Percentiles rank a stretch among this genome's conserved stretches.
These are phyloP conservation scores for Turritopsis rubra DNA, from an alignment of 30 jellyfish, hydroid and myxozoan species.

Conservation along the genomic window DNA sequence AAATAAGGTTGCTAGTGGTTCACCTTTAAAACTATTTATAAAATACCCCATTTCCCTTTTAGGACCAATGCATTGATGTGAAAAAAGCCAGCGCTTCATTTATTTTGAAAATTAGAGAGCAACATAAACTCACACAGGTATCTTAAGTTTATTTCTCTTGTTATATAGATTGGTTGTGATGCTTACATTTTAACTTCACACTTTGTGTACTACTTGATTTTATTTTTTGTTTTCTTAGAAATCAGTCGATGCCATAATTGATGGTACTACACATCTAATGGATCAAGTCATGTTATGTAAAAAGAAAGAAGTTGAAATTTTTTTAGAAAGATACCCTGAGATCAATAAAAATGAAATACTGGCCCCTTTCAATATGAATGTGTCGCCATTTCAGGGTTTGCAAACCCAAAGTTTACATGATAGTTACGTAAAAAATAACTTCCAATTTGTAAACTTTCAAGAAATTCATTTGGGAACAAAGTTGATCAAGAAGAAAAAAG, in stretches of 20 bases:
- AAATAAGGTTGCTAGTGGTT: neutral
- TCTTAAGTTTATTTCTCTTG: neutral
- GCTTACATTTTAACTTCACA: neutral
- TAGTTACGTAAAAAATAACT: constrained; percentile 20
- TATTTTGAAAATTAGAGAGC: constrained; percentile 23
- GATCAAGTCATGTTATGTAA: constrained; percentile 4
- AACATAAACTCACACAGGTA: constrained; percentile 20
- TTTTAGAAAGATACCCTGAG: neutral
- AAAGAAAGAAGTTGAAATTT: neutral
- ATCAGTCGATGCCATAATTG: constrained; percentile 6
- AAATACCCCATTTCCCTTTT: neutral
- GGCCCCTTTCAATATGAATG: neutral
- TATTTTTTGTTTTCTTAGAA: constrained; percentile 1
- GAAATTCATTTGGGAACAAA: constrained; percentile 15
- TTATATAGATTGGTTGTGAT: constrained; percentile 11
- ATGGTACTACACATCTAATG: constrained; percentile 15
- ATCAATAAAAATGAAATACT: neutral
- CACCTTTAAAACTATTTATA: neutral
- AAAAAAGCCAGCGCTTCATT: constrained; percentile 22
- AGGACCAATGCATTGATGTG: neutral
- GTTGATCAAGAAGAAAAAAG: constrained; percentile 6
- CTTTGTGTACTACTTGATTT: neutral
- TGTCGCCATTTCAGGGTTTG: constrained; percentile 22
- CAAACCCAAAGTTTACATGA: constrained; percentile 20
- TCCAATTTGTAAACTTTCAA: constrained; percentile 20